These are phyloP conservation scores for Cydia strobilella DNA, from an alignment of 1,140 invertebrate genomes.

Conservation along the genomic window DNA sequence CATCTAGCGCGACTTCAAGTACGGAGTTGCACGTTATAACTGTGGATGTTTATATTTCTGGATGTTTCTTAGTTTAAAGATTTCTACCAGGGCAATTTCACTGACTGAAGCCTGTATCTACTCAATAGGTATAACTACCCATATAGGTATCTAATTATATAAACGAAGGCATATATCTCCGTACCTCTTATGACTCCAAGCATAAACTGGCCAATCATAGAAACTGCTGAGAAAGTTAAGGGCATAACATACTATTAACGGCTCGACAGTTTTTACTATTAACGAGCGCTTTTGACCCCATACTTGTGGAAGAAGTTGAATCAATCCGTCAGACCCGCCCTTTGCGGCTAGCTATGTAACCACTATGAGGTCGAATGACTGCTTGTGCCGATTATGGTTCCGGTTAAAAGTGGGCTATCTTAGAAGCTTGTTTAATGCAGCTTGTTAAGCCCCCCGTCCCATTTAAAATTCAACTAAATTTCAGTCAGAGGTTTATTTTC, in stretches of 20 bases:
- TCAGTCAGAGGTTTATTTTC: background rate
- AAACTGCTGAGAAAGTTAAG: constrained; percentile 6
- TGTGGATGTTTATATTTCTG: no score
- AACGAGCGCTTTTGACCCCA: constrained; percentile 37
- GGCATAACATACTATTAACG: background rate
- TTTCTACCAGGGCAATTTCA: no score
- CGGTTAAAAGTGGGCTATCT: constrained; percentile 33
- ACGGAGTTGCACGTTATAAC: no score
- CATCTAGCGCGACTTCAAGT: no score
- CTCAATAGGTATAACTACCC: no score
- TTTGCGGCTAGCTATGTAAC: constrained; percentile 45
- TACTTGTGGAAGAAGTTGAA: constrained; percentile 36
- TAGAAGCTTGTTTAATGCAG: constrained; percentile 10
- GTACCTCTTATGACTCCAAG: background rate
- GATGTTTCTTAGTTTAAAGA: no score
- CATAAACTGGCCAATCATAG: background rate
- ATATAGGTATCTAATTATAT: no score
- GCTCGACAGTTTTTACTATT: background rate
- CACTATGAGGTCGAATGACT: constrained; percentile 41
- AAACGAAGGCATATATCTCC: no score
- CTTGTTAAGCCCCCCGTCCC: background rate
- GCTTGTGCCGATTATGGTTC: constrained; percentile 40
- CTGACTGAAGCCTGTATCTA: no score
- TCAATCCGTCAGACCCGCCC: constrained; percentile 36
- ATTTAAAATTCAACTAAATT: background rate